Conservation (phyloP, 2,113 vertebrate species). For the Hippoglossus stenolepis region DNA sequence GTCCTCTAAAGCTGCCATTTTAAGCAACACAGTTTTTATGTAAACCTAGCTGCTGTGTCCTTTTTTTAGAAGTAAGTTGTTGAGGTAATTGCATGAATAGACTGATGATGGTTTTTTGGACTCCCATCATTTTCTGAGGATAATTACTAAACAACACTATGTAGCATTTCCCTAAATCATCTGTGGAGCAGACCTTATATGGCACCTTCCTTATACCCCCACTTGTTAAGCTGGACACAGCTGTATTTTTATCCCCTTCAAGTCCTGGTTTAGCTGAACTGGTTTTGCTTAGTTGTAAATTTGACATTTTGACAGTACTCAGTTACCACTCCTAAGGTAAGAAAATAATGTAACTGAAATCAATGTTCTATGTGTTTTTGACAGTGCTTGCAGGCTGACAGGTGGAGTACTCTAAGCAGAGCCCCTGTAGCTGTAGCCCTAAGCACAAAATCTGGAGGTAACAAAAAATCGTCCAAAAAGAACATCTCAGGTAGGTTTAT, state of each 20-base stretch:
- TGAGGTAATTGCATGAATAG: background rate
- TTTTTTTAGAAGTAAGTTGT: background rate
- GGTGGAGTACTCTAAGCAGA: constrained; percentile 52
- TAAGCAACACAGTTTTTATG: background rate
- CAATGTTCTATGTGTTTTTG: background rate
- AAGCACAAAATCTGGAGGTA: constrained; percentile 72
- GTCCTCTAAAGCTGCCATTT: background rate
- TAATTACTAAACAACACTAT: background rate
- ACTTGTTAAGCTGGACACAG: background rate
- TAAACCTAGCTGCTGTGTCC: background rate
- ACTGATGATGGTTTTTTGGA: background rate
- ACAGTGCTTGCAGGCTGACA: constrained; percentile 70
- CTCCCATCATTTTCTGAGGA: too few relatives aligned
- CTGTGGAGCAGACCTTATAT: too few relatives aligned
- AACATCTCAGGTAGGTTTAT: constrained; percentile 59
- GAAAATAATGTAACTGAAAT: background rate
- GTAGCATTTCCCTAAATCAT: background rate
- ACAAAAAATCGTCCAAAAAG: constrained; percentile 68
- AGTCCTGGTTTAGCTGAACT: too few relatives aligned
- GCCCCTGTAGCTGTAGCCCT: constrained; percentile 54
- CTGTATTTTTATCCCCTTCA: too few relatives aligned
- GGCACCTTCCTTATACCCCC: background rate
- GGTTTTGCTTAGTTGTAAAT: background rate
- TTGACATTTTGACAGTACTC: background rate
- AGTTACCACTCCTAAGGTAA: background rate